These are phyloP conservation scores for Marmota flaviventris DNA, from an alignment of 2,113 vertebrate species.

Conservation along the genomic window DNA sequence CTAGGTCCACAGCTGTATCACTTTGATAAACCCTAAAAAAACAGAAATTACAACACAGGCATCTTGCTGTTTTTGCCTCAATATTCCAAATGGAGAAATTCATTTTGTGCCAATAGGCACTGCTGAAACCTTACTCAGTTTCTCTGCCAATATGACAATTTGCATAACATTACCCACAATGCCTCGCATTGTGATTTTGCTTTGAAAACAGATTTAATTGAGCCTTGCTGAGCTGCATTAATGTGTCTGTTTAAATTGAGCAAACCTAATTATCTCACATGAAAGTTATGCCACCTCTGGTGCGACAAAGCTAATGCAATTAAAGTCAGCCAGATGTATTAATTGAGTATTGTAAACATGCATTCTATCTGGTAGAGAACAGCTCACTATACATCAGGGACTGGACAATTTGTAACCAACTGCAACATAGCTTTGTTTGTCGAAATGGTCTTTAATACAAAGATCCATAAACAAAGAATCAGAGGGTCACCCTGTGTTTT, in stretches of 20 bases:
- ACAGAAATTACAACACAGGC: constrained; percentile 45
- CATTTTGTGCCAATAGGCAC: constrained; percentile 83
- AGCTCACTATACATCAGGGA: constrained; percentile 80
- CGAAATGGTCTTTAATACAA: constrained; percentile 31
- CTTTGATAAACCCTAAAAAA: constrained; percentile 78
- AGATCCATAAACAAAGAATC: neutral
- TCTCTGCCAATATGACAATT: constrained; percentile 87
- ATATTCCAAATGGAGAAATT: constrained; percentile 76
- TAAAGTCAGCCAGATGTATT: constrained; percentile 88
- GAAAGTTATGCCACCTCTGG: constrained; percentile 90
- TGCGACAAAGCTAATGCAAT: constrained; percentile 88
- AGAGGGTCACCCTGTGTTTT: neutral
- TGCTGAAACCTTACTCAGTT: constrained; percentile 80
- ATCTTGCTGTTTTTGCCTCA: constrained; percentile 80
- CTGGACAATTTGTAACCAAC: constrained; percentile 79
- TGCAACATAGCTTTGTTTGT: constrained; percentile 60
- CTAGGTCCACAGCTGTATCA: constrained; percentile 70
- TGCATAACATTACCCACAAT: constrained; percentile 88
- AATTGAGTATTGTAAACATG: constrained; percentile 86
- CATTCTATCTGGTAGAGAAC: constrained; percentile 82
- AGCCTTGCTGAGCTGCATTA: constrained; percentile 88
- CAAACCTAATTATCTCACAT: constrained; percentile 89
- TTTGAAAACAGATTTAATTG: constrained; percentile 90
- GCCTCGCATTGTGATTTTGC: constrained; percentile 85
- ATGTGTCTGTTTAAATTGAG: constrained; percentile 89